Evolutionary conservation across 2,797 vertebrate genomes (phyloP).

Genomic region (Gadopsis marmoratus): DNA sequence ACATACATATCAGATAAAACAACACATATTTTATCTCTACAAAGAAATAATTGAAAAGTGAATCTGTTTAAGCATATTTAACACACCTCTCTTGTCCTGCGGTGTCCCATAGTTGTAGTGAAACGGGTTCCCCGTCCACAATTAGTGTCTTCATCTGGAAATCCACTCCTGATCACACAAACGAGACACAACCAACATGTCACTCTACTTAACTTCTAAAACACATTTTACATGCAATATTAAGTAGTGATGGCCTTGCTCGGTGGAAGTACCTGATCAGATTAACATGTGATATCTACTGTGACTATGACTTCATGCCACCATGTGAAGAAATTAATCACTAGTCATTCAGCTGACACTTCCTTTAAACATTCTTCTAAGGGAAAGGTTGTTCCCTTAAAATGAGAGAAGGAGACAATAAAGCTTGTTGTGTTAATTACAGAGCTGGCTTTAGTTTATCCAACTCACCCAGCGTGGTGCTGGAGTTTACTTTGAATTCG

Average conservation of each 20-base stretch:
- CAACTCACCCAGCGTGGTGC: conserved; percentile 91
- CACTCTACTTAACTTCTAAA: neutral
- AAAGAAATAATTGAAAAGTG: neutral
- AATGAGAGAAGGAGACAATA: neutral
- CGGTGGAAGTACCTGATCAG: neutral
- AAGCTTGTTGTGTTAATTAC: neutral
- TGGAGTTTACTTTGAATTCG: conserved; percentile 91
- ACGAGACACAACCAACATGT: neutral
- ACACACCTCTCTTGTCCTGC: conserved; percentile 94
- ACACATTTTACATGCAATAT: neutral
- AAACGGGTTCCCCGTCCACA: conserved; percentile 92
- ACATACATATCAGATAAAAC: neutral
- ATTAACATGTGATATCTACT: neutral
- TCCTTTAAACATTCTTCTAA: neutral
- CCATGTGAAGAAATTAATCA: neutral
- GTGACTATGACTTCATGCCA: neutral
- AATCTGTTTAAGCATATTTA: neutral
- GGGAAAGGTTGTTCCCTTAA: neutral
- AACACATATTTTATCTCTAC: neutral
- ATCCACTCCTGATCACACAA: conserved; percentile 89
- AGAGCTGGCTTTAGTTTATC: neutral
- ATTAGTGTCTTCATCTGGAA: conserved; percentile 97
- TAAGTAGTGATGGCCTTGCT: neutral
- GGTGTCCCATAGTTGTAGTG: conserved; percentile 96
- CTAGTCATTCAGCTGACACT: neutral